Evolutionary conservation across 2,113 vertebrate genomes (phyloP).

Genomic region (Macrotis lagotis): DNA sequence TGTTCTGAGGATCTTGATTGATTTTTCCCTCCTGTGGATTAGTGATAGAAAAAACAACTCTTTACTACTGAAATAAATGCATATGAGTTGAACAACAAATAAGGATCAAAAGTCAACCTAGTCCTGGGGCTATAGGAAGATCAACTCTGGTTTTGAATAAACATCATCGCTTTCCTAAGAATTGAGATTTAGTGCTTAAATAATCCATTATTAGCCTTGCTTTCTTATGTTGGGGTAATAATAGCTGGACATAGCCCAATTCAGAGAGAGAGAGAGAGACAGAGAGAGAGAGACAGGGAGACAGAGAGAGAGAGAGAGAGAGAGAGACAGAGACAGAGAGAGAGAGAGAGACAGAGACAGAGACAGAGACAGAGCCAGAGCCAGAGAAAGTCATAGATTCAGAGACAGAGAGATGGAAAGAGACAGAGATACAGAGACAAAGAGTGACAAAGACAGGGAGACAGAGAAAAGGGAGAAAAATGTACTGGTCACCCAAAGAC

Average conservation of each 20-base stretch:
- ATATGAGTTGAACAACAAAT: not conserved
- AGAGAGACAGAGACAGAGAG: no score
- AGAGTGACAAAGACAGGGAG: no score
- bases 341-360: no score
- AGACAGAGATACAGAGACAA: no score
- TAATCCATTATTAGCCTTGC: not conserved
- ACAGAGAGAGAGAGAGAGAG: no score
- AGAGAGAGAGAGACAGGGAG: no score
- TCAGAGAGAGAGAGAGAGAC: no score
- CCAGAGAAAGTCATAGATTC: no score
- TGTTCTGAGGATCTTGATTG: not conserved
- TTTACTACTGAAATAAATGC: not conserved
- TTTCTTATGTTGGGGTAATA: slow-evolving; percentile 25
- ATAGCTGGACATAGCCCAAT: not conserved
- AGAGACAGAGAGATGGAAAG: no score
- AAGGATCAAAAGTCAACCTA: not conserved
- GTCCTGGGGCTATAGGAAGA: not conserved
- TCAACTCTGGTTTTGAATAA: slow-evolving; percentile 24
- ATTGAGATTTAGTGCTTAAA: not conserved
- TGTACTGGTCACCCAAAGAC: not conserved
- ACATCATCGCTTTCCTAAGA: not conserved
- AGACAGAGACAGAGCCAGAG: no score
- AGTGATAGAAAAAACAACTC: not conserved
- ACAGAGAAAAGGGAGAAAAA: no score
- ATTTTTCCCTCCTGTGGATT: slow-evolving; percentile 14